Evolutionary conservation across 2,888 invertebrate genomes (phyloP).

Genomic region (Plusia festucae): DNA sequence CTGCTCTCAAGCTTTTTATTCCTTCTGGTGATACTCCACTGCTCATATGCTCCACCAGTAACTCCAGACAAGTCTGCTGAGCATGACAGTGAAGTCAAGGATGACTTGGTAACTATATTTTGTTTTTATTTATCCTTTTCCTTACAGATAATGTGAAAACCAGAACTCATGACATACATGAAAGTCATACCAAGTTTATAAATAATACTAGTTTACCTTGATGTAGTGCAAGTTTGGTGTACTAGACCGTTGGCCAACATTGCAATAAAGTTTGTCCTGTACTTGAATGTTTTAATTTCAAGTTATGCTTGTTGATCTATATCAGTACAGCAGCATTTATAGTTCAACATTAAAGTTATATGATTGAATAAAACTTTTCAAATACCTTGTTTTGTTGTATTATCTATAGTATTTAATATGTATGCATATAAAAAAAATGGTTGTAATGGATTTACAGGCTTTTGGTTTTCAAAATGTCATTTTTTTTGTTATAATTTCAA

Average conservation of each 20-base stretch:
- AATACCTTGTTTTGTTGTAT: too few relatives aligned
- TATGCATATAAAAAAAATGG: too few relatives aligned
- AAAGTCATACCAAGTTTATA: neutral
- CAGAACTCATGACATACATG: too few relatives aligned
- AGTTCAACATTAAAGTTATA: too few relatives aligned
- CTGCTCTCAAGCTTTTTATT: slow-evolving; percentile 63
- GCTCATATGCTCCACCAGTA: slow-evolving; percentile 88
- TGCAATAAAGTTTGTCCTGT: neutral
- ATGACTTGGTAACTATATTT: slow-evolving; percentile 79
- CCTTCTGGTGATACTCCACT: slow-evolving; percentile 73
- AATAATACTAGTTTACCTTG: neutral
- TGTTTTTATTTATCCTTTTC: slow-evolving; percentile 5
- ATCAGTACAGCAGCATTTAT: neutral
- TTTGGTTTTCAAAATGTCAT: too few relatives aligned
- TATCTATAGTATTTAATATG: too few relatives aligned
- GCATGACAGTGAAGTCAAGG: slow-evolving; percentile 82
- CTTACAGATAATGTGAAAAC: neutral
- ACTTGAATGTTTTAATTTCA: neutral
- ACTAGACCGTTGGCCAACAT: neutral
- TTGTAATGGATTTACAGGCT: too few relatives aligned
- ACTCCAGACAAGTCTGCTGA: slow-evolving; percentile 84
- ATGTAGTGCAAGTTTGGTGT: neutral
- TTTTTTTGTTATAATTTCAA: too few relatives aligned
- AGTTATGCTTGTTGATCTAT: neutral
- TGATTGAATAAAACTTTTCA: too few relatives aligned